Evolutionary conservation across 1,140 invertebrate genomes (phyloP), one percentile per base, ranked within the genome.

Genomic region (Anoplolepis gracilipes): DNA sequence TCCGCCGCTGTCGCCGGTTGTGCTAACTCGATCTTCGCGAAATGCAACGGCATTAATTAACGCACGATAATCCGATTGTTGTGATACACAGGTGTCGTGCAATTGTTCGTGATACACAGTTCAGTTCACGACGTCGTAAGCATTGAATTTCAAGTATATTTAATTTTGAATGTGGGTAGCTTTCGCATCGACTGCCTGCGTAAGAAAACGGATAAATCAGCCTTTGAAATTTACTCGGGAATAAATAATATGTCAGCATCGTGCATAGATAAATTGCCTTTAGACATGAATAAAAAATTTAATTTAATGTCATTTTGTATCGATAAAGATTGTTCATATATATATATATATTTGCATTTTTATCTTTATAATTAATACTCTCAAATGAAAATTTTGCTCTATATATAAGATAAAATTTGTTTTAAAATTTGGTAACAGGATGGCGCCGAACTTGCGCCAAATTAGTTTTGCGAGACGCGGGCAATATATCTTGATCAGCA

Each of bases 11-110:
- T 49, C 46, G 42, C 22, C 22, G 28, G 25, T 22, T 39, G 53
- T n/a, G 67, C 67, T 82, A 82, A 82, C 36, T 82, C 67, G 53
- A 82, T 82, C 39, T 57, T 53, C 53, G 39, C 36, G 53, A 82
- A 82, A 82, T 82, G 78, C 78, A 39, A 82, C 67, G 53, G 39
- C 67, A 82, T 82, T 82, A 82, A 82, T 82, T 82, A 82, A 36
- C 36, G 65, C 46, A 25, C 36, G 67, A 73, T 82, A 82, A 82
- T 82, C 67, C 36, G 39, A 82, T 82, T 73, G 67, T 82, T 73
- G 78, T 46, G 78, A 82, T 73, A 82, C 65, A 82, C 25, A 42
- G 7, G 22, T 36, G 2, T n/a, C 28, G 65, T 53, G 42, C n/a
- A 28, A 19, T 72, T 36, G 36, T 55, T 72, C 39, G 49, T 55